phyloP scores from a whole-genome alignment of 2,888 invertebrate species.

The Macropis europaea region DNA sequence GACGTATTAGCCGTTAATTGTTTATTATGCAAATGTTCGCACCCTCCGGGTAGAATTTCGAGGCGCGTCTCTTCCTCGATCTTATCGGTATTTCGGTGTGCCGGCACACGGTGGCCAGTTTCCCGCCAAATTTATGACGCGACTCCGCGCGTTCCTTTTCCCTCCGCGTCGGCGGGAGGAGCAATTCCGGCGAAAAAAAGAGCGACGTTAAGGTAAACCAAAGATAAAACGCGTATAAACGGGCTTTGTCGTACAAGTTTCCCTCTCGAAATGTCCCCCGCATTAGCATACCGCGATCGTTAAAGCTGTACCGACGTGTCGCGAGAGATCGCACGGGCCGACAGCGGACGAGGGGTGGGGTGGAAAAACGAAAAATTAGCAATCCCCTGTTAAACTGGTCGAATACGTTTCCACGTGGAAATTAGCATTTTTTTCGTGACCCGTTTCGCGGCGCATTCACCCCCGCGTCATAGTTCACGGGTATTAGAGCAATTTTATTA shows the following conservation, averaged over 20 bases:
- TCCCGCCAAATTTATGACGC: conserved; percentile 2
- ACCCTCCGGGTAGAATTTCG: too few species aligned
- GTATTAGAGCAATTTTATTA: conserved; percentile 34
- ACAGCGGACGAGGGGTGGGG: not conserved
- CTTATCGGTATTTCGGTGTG: not conserved
- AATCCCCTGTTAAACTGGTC: conserved; percentile 54
- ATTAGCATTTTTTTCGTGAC: conserved; percentile 51
- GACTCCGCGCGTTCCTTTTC: not conserved
- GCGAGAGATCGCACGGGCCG: conserved; percentile 1
- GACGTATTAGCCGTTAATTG: too few species aligned
- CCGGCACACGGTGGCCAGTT: not conserved
- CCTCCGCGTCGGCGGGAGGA: not conserved
- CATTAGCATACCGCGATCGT: conserved; percentile 58
- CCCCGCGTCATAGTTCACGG: not conserved
- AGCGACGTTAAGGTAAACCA: not conserved
- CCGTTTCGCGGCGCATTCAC: conserved; percentile 29
- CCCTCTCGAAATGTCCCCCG: conserved; percentile 32
- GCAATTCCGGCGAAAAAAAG: conserved; percentile 19
- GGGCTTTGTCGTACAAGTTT: conserved; percentile 37
- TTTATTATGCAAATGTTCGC: too few species aligned
- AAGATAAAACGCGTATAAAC: conserved; percentile 27
- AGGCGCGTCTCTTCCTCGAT: not conserved
- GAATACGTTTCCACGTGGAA: conserved; percentile 38
- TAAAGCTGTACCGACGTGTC: conserved; percentile 46
- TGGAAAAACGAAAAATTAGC: conserved; percentile 40